A percentile compares a stretch with the other conserved stretches of the same genome.
Evolutionary conservation across 23 tunicate species (phyloP).

Genomic region (Aplidium turbinatum): DNA sequence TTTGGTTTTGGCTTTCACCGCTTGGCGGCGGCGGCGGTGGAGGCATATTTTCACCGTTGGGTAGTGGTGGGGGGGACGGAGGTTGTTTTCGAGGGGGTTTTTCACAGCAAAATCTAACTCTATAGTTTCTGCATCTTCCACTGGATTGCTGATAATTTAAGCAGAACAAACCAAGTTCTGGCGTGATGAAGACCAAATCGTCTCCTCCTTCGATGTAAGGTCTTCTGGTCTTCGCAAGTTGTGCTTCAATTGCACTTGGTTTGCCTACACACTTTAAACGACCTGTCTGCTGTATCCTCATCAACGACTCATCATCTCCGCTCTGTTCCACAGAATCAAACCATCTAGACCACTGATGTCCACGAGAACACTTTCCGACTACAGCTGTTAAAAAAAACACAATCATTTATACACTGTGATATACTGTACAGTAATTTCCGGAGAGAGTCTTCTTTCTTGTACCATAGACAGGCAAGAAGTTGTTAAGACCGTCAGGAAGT

Average conservation of each 20-base stretch:
- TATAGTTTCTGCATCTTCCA: slow-evolving; percentile 10
- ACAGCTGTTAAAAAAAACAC: slow-evolving; percentile 11
- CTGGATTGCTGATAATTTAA: neutral
- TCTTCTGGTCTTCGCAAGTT: slow-evolving; percentile 7
- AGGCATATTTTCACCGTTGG: too few relatives aligned
- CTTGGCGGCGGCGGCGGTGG: too few relatives aligned
- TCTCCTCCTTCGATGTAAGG: slow-evolving; percentile 38
- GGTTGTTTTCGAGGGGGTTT: slow-evolving; percentile 11
- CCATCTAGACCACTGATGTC: slow-evolving; percentile 31
- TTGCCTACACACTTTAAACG: neutral
- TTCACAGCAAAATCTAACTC: slow-evolving; percentile 35
- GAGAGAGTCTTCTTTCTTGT: too few relatives aligned
- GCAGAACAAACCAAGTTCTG: slow-evolving; percentile 14
- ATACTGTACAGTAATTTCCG: too few relatives aligned
- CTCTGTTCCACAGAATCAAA: neutral
- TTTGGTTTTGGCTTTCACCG: too few relatives aligned
- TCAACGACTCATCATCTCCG: slow-evolving; percentile 16
- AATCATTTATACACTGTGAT: too few relatives aligned
- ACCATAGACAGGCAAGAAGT: too few relatives aligned
- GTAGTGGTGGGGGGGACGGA: too few relatives aligned
- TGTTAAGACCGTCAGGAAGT: too few relatives aligned
- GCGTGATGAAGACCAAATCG: neutral
- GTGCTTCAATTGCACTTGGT: slow-evolving; percentile 44
- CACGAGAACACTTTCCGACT: slow-evolving; percentile 10
- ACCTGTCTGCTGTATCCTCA: neutral